Conservation (phyloP, 2,113 vertebrate genomes). For the Atrichornis clamosus region DNA sequence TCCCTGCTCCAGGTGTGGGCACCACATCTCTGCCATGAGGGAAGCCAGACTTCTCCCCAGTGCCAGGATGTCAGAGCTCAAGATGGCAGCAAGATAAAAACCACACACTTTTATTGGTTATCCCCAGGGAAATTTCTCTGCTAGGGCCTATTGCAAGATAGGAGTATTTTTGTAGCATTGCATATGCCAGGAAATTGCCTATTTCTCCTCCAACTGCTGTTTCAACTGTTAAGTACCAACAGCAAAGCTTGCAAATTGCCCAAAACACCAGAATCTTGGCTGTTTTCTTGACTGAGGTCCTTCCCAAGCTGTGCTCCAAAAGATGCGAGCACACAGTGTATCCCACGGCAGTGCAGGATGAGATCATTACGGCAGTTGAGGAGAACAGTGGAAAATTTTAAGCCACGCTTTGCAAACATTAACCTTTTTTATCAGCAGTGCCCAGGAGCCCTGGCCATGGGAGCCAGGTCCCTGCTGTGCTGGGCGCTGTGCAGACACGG, state of each 20-base stretch:
- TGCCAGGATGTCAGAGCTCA: background rate
- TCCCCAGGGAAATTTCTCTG: background rate
- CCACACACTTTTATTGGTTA: background rate
- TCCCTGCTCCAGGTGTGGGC: background rate
- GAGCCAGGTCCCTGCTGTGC: background rate
- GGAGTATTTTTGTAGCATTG: background rate
- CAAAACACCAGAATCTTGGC: background rate
- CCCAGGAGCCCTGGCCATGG: background rate
- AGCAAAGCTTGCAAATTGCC: slow-evolving; percentile 3
- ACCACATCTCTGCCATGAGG: background rate
- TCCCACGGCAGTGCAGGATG: background rate
- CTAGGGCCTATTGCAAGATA: background rate
- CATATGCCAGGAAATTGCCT: background rate
- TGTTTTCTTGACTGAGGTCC: background rate
- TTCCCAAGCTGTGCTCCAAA: background rate
- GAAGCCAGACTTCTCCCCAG: background rate
- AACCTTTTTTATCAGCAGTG: background rate
- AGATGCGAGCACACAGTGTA: background rate
- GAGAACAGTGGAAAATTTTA: background rate
- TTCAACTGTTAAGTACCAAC: background rate
- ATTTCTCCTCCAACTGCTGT: background rate
- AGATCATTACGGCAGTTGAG: background rate
- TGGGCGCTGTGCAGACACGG: background rate
- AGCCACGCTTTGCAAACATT: background rate
- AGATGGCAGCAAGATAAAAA: background rate